Evolutionary conservation across 1,140 invertebrate species (phyloP), one percentile per base, ranked within the genome.

Genomic region (silkworm (Bombyx mori)): DNA sequence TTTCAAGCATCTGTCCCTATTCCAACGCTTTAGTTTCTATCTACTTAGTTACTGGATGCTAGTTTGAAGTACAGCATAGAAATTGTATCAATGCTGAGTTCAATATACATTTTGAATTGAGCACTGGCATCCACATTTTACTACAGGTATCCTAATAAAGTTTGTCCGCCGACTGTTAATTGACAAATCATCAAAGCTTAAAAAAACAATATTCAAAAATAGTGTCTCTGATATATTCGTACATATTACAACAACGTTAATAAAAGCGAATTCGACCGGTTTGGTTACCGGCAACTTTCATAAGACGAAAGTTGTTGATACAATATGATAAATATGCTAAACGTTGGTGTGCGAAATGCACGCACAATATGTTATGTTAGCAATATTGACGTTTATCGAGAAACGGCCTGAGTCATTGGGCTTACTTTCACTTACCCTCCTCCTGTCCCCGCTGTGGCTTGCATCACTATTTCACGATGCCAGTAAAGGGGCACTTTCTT

Each of bases 351-450:
- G n/a, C 26, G 42, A 12, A 7, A 43, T 44, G 44, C 35, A 42
- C 46, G 45, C 52, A 57, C 50, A 44, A 57, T 50, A 57, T 57
- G 49, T 56, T 45, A 44, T 50, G 49, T 56, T 45, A 44, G 49
- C 46, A 44, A 57, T 57, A 45, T 54, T 59, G 54, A 59, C 56
- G 52, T 56, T 59, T 59, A 59, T 59, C 42, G 49, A 52, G 53
- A 56, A 48, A 56, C 51, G 50, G 51, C 68, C 61, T 77, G 74
- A 76, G 60, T 79, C 76, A 76, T 64, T 59, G 54, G 59, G 58
- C 69, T 77, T 68, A 77, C 78, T 81, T 81, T 81, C 75, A 76
- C 77, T 55, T 65, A 46, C 45, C 45, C n/a, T 9, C 45, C 8
- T 46, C 26, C 26, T 3, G 26, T 35, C 26, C 26, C 26, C 26